Conservation (phyloP, 2,797 vertebrate genomes). For the Oceanodroma leucorhoa region DNA sequence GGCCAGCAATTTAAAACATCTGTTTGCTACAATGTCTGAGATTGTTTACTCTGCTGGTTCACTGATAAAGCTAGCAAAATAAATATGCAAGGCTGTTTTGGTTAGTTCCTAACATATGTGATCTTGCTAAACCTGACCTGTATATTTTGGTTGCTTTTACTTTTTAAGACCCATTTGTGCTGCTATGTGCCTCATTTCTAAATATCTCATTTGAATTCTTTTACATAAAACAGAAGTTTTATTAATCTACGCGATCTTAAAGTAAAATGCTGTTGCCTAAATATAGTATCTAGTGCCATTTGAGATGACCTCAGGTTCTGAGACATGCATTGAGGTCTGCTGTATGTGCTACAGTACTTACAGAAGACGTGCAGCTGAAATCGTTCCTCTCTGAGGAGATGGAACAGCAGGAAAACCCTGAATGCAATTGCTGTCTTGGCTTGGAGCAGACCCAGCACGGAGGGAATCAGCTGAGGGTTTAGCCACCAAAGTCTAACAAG, state of each 20-base stretch:
- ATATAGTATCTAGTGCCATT: background rate
- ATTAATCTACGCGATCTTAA: background rate
- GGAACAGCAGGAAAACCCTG: background rate
- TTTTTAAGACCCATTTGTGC: background rate
- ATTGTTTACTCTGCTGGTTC: background rate
- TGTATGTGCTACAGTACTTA: background rate
- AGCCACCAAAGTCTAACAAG: background rate
- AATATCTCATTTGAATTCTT: background rate
- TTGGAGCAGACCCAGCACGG: background rate
- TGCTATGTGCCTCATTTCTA: background rate
- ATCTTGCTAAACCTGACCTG: background rate
- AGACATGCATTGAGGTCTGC: accelerated
- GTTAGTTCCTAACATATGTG: background rate
- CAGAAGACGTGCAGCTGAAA: background rate
- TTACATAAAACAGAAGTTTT: background rate
- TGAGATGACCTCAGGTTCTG: background rate
- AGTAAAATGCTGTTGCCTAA: background rate
- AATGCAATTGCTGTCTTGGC: background rate
- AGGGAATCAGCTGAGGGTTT: background rate
- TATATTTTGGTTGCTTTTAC: background rate
- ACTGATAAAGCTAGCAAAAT: background rate
- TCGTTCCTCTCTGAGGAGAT: background rate
- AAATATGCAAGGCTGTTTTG: background rate
- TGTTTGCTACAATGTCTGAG: background rate
- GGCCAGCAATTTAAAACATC: background rate